These are phyloP conservation scores for Panulirus ornatus DNA, from an alignment of 1,140 invertebrate genomes.

Conservation along the genomic window DNA sequence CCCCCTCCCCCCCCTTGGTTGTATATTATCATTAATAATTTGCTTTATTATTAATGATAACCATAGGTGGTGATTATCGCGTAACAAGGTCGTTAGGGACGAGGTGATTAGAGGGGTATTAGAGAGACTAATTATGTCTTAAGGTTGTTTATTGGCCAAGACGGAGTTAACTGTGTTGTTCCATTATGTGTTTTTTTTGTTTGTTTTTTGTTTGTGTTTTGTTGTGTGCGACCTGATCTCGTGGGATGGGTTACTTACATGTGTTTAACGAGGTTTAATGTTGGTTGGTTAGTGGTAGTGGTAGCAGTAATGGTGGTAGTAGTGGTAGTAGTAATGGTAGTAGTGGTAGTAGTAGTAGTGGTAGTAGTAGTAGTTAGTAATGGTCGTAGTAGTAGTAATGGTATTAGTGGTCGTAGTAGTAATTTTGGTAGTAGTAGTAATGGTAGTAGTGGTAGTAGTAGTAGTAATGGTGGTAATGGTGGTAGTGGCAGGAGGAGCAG, in stretches of 20 bases:
- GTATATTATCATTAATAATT: too few relatives aligned
- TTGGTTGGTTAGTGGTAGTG: too few relatives aligned
- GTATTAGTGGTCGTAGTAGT: background rate
- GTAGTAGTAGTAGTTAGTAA: background rate
- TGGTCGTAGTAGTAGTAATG: background rate
- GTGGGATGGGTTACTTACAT: too few relatives aligned
- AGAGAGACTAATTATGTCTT: too few relatives aligned
- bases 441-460: background rate
- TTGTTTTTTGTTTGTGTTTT: too few relatives aligned
- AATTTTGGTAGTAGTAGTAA: background rate
- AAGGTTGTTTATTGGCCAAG: too few relatives aligned
- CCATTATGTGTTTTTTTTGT: too few relatives aligned
- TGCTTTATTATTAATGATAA: too few relatives aligned
- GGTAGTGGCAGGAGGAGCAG: too few relatives aligned
- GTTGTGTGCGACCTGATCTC: too few relatives aligned
- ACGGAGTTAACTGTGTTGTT: background rate
- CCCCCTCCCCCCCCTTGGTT: background rate
- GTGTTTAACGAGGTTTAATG: too few relatives aligned
- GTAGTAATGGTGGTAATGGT: background rate
- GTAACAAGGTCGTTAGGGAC: background rate
- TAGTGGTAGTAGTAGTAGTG: slow-evolving; percentile 8
- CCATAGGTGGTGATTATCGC: background rate
- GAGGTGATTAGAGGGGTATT: background rate
- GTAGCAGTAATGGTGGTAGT: background rate
- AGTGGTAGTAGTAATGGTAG: background rate